A percentile compares a stretch with the other conserved stretches of the same genome.
Conservation (phyloP, 2,888 invertebrate species). For the Caenorhabditis drosophilae region DNA sequence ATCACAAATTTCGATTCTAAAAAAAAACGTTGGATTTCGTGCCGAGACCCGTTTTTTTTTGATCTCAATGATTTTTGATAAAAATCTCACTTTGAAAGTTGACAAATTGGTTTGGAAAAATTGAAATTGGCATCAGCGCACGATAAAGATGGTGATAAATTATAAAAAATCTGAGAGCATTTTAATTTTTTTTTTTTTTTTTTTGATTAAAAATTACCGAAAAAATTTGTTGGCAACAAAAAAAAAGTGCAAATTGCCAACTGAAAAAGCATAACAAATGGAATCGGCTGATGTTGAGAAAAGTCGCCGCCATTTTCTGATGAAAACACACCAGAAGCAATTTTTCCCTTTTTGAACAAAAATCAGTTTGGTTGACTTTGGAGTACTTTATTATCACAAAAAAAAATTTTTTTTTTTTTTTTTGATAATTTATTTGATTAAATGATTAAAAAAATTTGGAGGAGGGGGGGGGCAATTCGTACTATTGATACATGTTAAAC, state of each 20-base stretch:
- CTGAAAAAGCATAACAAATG: constrained; percentile 39
- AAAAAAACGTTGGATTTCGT: constrained; percentile 2
- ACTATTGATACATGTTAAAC: too few species aligned
- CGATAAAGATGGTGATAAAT: constrained; percentile 29
- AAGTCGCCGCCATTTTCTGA: too few species aligned
- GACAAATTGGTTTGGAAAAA: constrained; percentile 37
- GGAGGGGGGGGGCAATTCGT: too few species aligned
- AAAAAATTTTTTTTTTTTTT: too few species aligned
- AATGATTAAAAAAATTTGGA: too few species aligned
- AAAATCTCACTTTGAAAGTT: constrained; percentile 39
- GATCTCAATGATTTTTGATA: background rate
- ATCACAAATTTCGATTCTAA: constrained; percentile 29
- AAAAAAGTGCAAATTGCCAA: constrained; percentile 49
- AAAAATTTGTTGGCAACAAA: constrained; percentile 48
- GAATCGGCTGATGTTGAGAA: constrained; percentile 41
- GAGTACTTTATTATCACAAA: too few species aligned
- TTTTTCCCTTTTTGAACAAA: too few species aligned
- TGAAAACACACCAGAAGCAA: too few species aligned
- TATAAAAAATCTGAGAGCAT: constrained; percentile 43
- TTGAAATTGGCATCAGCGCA: constrained; percentile 35
- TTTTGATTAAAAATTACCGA: too few species aligned
- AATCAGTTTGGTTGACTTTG: too few species aligned
- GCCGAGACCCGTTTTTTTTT: background rate
- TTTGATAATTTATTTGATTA: too few species aligned
- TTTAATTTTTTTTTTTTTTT: constrained; percentile 4